Base-by-base conservation (phyloP, 2,888 invertebrate species). In the Eupithecia subfuscata region DNA sequence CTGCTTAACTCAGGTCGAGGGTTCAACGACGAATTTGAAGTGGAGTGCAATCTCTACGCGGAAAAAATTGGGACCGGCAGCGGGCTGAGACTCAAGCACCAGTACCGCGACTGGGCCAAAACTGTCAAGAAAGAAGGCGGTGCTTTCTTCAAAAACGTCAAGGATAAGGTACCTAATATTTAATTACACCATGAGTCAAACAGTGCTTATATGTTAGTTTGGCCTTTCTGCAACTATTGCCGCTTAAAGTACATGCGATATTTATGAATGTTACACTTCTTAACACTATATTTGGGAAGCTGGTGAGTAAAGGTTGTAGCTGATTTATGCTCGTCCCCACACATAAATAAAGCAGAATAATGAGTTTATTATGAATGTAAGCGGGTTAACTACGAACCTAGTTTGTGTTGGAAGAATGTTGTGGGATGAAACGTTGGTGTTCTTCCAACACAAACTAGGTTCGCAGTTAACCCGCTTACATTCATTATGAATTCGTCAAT, bases 11-110 rank as follows among this genome's bases (percentile, higher is more conserved):
- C 97, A n/a, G 99, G 99, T 0, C 95, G 97, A 76, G 98, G 98
- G 0, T 98, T 98, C 89, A 97, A 97, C 52, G 99, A 99, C 90
- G 98, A 99, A 88, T 99, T 99, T 91, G 99, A 99, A 92, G 96
- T 97, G 87, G 99, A 99, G 91, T 95, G 94, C 80, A 92, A 91
- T 76, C 76, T 84, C 45, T 94, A 97, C 96, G 75, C 97, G 73
- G 88, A 95, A 87, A 85, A 95, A 89, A 87, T 94, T 83, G 86
- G 94, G 90, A 89, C 92, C 0, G 92, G 96, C 82, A 91, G 95
- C 85, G 91, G 95, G 74, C 91, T 96, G 89, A 89, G 87, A 56
- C 83, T 94, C 8, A 94, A 92, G 79, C 92, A 92, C 70, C 94
- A 95, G 96, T 90, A 96, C 84, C 84, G 88, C n/a, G 98, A 98